Base-by-base conservation (phyloP, 2,797 vertebrate genomes). In the Pygocentrus nattereri region DNA sequence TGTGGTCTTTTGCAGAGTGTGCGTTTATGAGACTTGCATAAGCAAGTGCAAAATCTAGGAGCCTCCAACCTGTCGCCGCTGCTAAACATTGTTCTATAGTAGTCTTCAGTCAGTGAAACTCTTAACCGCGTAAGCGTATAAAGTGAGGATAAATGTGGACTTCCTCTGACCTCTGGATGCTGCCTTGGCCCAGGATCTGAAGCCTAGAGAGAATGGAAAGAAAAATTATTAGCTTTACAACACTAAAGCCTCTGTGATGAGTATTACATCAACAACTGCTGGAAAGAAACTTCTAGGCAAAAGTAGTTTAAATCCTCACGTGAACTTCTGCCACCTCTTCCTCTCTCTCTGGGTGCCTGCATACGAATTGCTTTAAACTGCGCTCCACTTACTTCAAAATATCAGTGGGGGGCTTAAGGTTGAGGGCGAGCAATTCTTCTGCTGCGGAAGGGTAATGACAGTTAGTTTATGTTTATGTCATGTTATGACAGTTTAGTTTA, bases 241-340 rank as follows among this genome's bases (percentile, higher is more conserved):
- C 8, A 15, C 31, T 25, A 70, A 70, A 70, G 12, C n/a, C 12
- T 70, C 41, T 50, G 18, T 21, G 25, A 50, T 50, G 1, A 38
- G 31, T 11, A 65, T 52, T 50, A 11, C 47, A 69, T n/a, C 67
- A 61, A 54, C 69, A 58, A n/a, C 15, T 19, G 7, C 59, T 56
- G 68, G 2, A 65, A 31, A 34, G 30, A 67, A 82, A 16, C 25
- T 67, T 23, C 25, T 58, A 38, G 38, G 49, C 69, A 34, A 23
- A 25, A 70, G 49, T 21, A 30, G 16, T 50, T 30, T 21, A 82
- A 74, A 78, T 59, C 69, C 50, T 10, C 12, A 62, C 15, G 62
- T 27, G 71, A 49, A 25, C 50, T 56, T 18, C 18, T 21, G 18
- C 49, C 30, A 11, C 56, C 50, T 41, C 19, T 47, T 70, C 7